A percentile compares a stretch with the other conserved stretches of the same genome.
phyloP scores from a whole-genome alignment of 35 echinoderm and acorn worm genomes.

The Ophioderma brevispina region DNA sequence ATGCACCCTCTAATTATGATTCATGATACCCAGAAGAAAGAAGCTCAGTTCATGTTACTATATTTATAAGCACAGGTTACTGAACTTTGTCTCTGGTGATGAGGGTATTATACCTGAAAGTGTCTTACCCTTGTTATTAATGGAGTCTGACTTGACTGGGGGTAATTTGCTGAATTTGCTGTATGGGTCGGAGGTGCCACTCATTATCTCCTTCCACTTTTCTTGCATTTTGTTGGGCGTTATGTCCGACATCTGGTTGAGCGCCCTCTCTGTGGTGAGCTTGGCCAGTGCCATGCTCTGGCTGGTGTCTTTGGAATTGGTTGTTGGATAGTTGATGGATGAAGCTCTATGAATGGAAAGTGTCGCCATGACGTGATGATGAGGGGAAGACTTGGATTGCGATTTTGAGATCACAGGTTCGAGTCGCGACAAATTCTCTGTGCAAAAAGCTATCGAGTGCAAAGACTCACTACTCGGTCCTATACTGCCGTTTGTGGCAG shows the following conservation, averaged over 20 bases:
- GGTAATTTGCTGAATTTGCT: slow-evolving; percentile 58
- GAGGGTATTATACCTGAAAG: too few species aligned
- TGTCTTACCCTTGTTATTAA: slow-evolving; percentile 24
- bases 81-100: too few species aligned
- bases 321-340: slow-evolving; percentile 97
- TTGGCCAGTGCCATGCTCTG: slow-evolving; percentile 74
- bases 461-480: slow-evolving; percentile 79
- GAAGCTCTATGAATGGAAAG: slow-evolving; percentile 97
- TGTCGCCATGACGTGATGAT: slow-evolving; percentile 76
- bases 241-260: slow-evolving; percentile 28
- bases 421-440: slow-evolving; percentile 82
- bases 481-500: slow-evolving; percentile 58
- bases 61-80: too few species aligned
- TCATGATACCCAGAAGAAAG: too few species aligned
- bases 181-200: slow-evolving; percentile 49
- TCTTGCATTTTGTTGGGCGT: slow-evolving; percentile 79
- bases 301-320: slow-evolving; percentile 89
- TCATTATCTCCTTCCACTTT: slow-evolving; percentile 74
- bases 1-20: too few species aligned
- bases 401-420: slow-evolving; percentile 62
- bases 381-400: slow-evolving; percentile 56
- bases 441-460: slow-evolving; percentile 97
- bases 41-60: too few species aligned
- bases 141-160: slow-evolving; percentile 28
- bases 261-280: slow-evolving; percentile 64